Conservation (phyloP, 1,140 invertebrate genomes). For the Diprion similis region DNA sequence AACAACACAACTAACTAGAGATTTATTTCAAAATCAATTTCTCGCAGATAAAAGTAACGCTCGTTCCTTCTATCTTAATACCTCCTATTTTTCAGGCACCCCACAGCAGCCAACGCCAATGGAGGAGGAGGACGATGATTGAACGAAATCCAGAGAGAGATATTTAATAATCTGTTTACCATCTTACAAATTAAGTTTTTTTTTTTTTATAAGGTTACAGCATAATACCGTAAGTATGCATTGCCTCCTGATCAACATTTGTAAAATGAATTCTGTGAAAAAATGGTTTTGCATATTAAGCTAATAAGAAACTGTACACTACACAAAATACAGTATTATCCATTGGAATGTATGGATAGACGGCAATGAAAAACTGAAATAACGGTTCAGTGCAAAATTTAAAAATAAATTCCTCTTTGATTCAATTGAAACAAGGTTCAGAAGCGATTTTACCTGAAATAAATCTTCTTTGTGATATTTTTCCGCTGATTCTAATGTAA, state of each 20-base stretch:
- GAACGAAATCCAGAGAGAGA: constrained; percentile 19
- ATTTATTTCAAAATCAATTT: no score
- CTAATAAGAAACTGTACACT: constrained; percentile 54
- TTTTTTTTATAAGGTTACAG: not conserved
- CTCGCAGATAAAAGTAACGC: no score
- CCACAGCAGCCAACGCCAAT: constrained; percentile 44
- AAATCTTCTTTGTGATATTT: not conserved
- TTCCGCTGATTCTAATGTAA: not conserved
- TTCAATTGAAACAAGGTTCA: not conserved
- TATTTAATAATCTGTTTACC: not conserved
- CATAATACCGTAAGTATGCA: constrained; percentile 6
- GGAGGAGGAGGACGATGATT: constrained; percentile 60
- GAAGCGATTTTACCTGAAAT: not conserved
- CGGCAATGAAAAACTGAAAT: not conserved
- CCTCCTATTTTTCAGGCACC: constrained; percentile 46
- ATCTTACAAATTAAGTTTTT: not conserved
- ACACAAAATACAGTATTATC: constrained; percentile 33
- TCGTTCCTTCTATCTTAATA: no score
- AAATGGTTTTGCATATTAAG: constrained; percentile 35
- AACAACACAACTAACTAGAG: no score
- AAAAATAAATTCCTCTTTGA: not conserved
- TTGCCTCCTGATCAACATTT: constrained; percentile 20
- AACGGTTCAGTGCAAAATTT: no score
- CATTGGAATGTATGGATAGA: constrained; percentile 9
- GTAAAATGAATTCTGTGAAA: constrained; percentile 8